Evolutionary conservation across 2,797 vertebrate species (phyloP), one percentile per base, ranked within the genome.

Genomic region (Pelochelys cantorii): DNA sequence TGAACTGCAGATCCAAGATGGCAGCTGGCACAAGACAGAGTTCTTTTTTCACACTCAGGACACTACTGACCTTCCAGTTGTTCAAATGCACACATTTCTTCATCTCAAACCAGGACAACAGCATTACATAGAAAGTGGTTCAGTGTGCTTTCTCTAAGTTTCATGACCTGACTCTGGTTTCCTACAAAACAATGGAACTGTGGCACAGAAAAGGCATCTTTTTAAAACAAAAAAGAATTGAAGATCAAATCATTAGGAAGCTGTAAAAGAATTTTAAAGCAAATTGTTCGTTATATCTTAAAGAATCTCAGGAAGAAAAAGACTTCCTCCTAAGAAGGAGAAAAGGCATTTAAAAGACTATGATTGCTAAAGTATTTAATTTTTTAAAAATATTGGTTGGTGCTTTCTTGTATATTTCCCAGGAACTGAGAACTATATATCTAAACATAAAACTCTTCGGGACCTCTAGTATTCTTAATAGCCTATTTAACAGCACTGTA

Each of bases 11-110:
- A 98, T 99, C 97, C 99, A 98, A 97, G 99, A 99, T 91, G 99
- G 99, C 98, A 98, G 97, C 97, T 99, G 99, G 99, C 99, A 96
- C 97, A 99, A 98, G 97, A 98, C 99, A 77, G 98, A 94, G 92
- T 99, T 99, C 97, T 96, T 98, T 96, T 99, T 99, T 97, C 98
- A 98, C 74, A 98, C 99, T 98, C 99, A 99, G 98, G 98, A 99
- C 94, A 98, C 99, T 60, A 97, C 97, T 96, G 99, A 99, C 96
- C 98, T 99, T 92, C 99, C 99, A 59, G 98, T 99, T 37, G 93
- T 98, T 96, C 98, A 99, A 96, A 95, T 99, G 82, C 97, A 98
- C 42, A 97, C 97, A 57, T 97, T 98, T 95, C 97, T 98, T 95
- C 97, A 96, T 87, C 97, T 97, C 92, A 96, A 97, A 95, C 95